Conservation (phyloP, 1,140 invertebrate genomes). For the Aleiodes sp. region DNA sequence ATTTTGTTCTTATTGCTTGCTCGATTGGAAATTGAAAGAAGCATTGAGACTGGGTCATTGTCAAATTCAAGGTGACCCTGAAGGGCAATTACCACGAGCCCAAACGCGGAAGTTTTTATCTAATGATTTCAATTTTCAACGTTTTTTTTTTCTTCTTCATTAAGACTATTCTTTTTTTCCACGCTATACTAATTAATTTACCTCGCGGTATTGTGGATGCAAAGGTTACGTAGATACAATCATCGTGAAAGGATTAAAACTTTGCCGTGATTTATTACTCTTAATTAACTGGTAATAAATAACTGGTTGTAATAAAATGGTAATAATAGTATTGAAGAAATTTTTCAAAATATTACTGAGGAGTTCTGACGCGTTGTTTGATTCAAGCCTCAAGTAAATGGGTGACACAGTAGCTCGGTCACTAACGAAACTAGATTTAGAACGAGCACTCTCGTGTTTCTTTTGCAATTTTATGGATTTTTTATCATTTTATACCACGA, state of each 20-base stretch:
- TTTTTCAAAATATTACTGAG: too few species aligned
- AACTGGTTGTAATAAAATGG: neutral
- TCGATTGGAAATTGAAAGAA: too few species aligned
- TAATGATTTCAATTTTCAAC: neutral
- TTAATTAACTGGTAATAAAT: neutral
- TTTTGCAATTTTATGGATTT: too few species aligned
- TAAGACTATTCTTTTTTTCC: neutral
- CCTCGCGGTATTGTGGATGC: neutral
- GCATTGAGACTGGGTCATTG: neutral
- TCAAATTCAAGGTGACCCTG: conserved; percentile 5
- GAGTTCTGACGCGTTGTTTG: neutral
- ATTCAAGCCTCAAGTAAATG: too few species aligned
- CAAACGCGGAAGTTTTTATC: neutral
- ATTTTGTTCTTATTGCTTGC: too few species aligned
- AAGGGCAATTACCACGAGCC: conserved; percentile 3
- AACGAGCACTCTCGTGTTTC: too few species aligned
- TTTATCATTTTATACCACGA: too few species aligned
- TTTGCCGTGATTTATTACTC: neutral
- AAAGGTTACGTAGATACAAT: conserved; percentile 5
- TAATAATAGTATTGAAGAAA: neutral
- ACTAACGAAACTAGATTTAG: too few species aligned
- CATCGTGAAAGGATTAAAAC: neutral
- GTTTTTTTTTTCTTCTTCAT: neutral
- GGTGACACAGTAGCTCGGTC: too few species aligned
- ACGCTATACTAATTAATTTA: neutral